These are phyloP conservation scores for Pachycephus smyrnensis DNA, from an alignment of 2,888 invertebrate genomes.

Conservation along the genomic window DNA sequence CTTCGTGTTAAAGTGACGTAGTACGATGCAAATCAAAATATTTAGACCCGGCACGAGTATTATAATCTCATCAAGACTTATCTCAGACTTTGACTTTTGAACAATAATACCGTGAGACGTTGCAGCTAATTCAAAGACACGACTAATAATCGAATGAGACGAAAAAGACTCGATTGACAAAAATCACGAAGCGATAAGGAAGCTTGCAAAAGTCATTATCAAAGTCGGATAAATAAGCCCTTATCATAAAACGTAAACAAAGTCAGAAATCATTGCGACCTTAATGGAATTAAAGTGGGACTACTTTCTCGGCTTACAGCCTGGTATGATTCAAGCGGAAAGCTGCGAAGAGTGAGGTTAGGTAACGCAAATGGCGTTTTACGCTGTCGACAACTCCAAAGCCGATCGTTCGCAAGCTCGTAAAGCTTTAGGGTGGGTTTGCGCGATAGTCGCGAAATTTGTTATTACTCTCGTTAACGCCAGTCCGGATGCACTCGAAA, in stretches of 20 bases:
- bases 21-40: too few relatives aligned
- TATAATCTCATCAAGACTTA: too few relatives aligned
- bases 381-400: not conserved
- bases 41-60: too few relatives aligned
- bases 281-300: not conserved
- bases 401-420: slow-evolving; percentile 45
- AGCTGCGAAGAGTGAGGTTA: not conserved
- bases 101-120: too few relatives aligned
- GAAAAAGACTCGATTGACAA: too few relatives aligned
- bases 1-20: too few relatives aligned
- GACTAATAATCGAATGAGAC: too few relatives aligned
- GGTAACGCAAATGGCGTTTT: not conserved
- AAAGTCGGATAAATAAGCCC: too few relatives aligned
- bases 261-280: not conserved
- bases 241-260: not conserved
- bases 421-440: slow-evolving; percentile 45
- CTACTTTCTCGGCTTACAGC: not conserved
- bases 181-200: too few relatives aligned
- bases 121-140: too few relatives aligned
- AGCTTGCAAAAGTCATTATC: too few relatives aligned
- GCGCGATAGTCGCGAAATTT: slow-evolving; percentile 62
- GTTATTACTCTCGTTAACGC: slow-evolving; percentile 61
- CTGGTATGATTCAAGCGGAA: not conserved
- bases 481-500: slow-evolving; percentile 42
- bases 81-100: too few relatives aligned